A percentile compares a stretch with the other conserved stretches of the same genome.
These are phyloP conservation scores for Oscheius onirici DNA, from an alignment of 2,888 invertebrate genomes.

Conservation along the genomic window DNA sequence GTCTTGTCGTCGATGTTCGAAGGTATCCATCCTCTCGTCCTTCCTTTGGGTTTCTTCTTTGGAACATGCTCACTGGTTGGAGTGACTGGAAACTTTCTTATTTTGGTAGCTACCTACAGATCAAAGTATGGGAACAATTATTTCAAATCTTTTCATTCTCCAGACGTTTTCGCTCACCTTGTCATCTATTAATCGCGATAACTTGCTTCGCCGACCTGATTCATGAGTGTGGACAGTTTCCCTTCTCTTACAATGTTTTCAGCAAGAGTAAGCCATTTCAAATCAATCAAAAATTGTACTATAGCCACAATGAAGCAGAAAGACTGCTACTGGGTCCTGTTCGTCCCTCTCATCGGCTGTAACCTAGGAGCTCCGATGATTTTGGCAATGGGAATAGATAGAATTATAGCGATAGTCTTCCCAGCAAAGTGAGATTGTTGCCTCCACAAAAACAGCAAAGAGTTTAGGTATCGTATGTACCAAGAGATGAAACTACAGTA, in stretches of 20 bases:
- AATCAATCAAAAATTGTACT: too few relatives aligned
- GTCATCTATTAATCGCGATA: slow-evolving; percentile 41
- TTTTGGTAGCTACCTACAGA: slow-evolving; percentile 37
- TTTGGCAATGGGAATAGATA: slow-evolving; percentile 45
- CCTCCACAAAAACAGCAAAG: too few relatives aligned
- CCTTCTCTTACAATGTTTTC: slow-evolving; percentile 41
- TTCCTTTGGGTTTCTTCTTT: slow-evolving; percentile 49
- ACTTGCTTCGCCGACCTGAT: slow-evolving; percentile 43
- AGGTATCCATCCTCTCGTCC: slow-evolving; percentile 40
- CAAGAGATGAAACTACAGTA: slow-evolving; percentile 41
- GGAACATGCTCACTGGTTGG: slow-evolving; percentile 42
- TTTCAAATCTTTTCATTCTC: background rate
- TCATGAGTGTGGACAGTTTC: slow-evolving; percentile 46
- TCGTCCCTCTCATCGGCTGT: slow-evolving; percentile 38
- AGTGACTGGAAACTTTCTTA: slow-evolving; percentile 40
- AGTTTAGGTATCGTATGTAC: slow-evolving; percentile 40
- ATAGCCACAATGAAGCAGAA: slow-evolving; percentile 39
- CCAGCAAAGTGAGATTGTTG: slow-evolving; percentile 34
- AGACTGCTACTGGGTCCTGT: slow-evolving; percentile 42
- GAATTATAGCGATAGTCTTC: slow-evolving; percentile 44
- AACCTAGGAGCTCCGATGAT: slow-evolving; percentile 43
- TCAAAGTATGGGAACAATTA: slow-evolving; percentile 34
- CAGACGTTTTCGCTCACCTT: slow-evolving; percentile 38
- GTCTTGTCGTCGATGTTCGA: slow-evolving; percentile 37
- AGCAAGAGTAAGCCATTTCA: slow-evolving; percentile 33